These are phyloP conservation scores for Byasa hedistus DNA, from an alignment of 2,888 invertebrate genomes.

Conservation along the genomic window DNA sequence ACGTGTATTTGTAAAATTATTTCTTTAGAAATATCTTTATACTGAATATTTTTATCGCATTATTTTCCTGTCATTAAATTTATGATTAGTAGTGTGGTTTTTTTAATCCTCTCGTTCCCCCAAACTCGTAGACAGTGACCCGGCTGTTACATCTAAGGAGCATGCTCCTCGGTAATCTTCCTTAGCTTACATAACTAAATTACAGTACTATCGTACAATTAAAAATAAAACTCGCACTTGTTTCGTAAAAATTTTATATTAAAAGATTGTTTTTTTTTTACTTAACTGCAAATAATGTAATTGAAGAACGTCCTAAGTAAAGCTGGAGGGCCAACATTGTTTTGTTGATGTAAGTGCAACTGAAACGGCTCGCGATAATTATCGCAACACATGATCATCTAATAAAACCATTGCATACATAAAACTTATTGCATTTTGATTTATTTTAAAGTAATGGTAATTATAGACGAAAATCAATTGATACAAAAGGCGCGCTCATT, in stretches of 20 bases:
- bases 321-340: constrained; percentile 55
- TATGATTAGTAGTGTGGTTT: constrained; percentile 47
- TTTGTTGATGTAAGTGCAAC: constrained; percentile 54
- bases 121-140: too few species aligned
- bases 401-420: not conserved
- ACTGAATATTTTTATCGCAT: constrained; percentile 76
- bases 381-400: not conserved
- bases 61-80: constrained; percentile 76
- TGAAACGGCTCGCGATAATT: constrained; percentile 57
- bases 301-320: constrained; percentile 66
- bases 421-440: not conserved
- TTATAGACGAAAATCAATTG: not conserved
- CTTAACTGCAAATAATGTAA: constrained; percentile 74
- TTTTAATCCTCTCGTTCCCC: constrained; percentile 34
- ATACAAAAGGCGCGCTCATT: not conserved
- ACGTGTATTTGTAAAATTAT: constrained; percentile 59
- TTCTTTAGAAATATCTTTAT: constrained; percentile 70
- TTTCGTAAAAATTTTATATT: constrained; percentile 78
- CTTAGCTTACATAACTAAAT: too few species aligned
- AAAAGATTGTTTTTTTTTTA: constrained; percentile 71
- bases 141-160: too few species aligned
- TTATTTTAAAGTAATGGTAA: too few species aligned
- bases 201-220: too few species aligned
- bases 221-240: constrained; percentile 35
- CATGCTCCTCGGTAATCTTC: too few species aligned